Percentiles rank a stretch among this genome's conserved stretches.
These are phyloP conservation scores for Limnephilus marmoratus DNA, from an alignment of 2,888 invertebrate genomes.

Conservation along the genomic window DNA sequence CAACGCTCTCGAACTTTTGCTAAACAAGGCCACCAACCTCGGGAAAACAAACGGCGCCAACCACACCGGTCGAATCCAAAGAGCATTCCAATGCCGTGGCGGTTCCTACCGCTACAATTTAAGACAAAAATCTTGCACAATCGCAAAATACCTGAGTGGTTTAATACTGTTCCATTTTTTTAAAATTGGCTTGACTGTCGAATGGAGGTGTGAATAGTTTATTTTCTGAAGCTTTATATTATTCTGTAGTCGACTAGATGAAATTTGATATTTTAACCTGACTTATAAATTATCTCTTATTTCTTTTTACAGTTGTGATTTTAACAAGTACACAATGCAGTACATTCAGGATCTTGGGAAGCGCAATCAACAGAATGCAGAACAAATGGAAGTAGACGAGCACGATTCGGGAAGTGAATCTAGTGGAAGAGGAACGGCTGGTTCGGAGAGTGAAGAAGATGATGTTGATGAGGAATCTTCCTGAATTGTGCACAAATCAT, in stretches of 20 bases:
- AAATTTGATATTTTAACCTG: background rate
- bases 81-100: too few relatives aligned
- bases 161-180: too few relatives aligned
- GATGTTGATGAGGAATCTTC: slow-evolving; percentile 48
- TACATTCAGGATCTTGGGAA: slow-evolving; percentile 80
- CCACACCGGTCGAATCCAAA: too few relatives aligned
- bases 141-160: too few relatives aligned
- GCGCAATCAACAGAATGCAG: slow-evolving; percentile 69
- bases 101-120: too few relatives aligned
- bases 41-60: too few relatives aligned
- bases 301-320: slow-evolving; percentile 84
- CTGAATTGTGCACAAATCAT: slow-evolving; percentile 2
- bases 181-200: too few relatives aligned
- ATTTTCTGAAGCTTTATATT: background rate
- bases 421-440: slow-evolving; percentile 73
- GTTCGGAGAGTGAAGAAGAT: slow-evolving; percentile 67
- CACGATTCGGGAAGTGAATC: slow-evolving; percentile 71
- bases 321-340: slow-evolving; percentile 90
- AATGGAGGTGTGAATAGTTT: background rate
- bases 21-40: too few relatives aligned
- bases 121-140: too few relatives aligned
- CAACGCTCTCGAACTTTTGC: too few relatives aligned
- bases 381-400: slow-evolving; percentile 69
- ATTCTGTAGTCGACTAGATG: background rate
- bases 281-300: background rate